Evolutionary conservation across 35 echinoderm and acorn worm genomes (phyloP).

Genomic region (Apostichopus japonicus): DNA sequence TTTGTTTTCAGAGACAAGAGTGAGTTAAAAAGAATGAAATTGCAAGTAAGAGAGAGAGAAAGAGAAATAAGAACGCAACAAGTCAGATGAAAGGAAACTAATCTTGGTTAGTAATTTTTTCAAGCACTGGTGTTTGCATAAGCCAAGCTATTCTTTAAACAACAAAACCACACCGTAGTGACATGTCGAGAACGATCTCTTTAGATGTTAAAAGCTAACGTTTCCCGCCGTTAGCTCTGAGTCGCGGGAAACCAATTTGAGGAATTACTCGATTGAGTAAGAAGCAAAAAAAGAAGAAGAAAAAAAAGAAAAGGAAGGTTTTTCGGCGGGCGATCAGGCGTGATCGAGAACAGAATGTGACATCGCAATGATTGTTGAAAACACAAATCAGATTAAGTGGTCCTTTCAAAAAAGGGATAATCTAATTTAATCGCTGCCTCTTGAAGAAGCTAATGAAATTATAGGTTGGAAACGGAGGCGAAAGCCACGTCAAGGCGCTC

Average conservation of each 20-base stretch:
- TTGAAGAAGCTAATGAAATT: conserved; percentile 58
- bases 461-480: conserved; percentile 33
- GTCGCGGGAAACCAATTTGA: conserved; percentile 52
- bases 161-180: background rate
- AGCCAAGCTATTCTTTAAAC: conserved; percentile 29
- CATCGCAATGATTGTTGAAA: conserved; percentile 52
- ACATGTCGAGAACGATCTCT: conserved; percentile 3
- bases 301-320: background rate
- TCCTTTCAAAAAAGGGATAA: conserved; percentile 54
- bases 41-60: background rate
- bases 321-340: conserved; percentile 37
- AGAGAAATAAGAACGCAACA: background rate
- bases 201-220: conserved; percentile 11
- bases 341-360: conserved; percentile 61
- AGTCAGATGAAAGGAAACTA: conserved; percentile 20
- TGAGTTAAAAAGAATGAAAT: background rate
- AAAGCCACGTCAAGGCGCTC: conserved; percentile 28
- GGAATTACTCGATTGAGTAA: conserved; percentile 33
- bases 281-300: background rate
- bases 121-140: conserved; percentile 35
- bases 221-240: conserved; percentile 6
- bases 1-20: background rate
- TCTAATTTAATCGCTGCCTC: conserved; percentile 59
- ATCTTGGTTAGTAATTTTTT: conserved; percentile 38
- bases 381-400: conserved; percentile 54